A percentile compares a stretch with the other conserved stretches of the same genome.
These are phyloP conservation scores for Danio aesculapii DNA, from an alignment of 2,797 vertebrate species.

Conservation along the genomic window DNA sequence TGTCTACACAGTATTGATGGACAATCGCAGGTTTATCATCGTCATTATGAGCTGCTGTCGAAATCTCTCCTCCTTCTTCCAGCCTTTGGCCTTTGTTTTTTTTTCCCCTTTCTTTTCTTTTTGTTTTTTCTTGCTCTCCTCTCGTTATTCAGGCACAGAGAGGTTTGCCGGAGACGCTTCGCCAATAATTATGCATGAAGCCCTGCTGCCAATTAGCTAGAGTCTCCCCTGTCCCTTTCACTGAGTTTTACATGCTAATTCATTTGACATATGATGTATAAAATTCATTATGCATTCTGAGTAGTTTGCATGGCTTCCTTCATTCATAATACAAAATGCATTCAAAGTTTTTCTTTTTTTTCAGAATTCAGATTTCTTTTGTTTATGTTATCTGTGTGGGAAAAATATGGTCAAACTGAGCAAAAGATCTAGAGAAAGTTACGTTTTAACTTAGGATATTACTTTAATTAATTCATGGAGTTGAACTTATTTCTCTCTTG, in stretches of 20 bases:
- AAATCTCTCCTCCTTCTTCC: slow-evolving; percentile 71
- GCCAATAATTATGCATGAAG: slow-evolving; percentile 86
- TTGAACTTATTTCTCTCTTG: too few relatives aligned
- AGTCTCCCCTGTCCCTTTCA: slow-evolving; percentile 83
- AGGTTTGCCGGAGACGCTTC: slow-evolving; percentile 77
- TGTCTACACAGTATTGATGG: slow-evolving; percentile 68
- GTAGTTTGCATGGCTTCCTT: slow-evolving; percentile 83
- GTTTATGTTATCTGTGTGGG: slow-evolving; percentile 53
- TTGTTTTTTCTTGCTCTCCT: slow-evolving; percentile 47
- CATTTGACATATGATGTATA: slow-evolving; percentile 86
- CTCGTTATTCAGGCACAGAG: slow-evolving; percentile 77
- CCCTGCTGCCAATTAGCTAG: slow-evolving; percentile 85
- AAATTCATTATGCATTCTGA: slow-evolving; percentile 88
- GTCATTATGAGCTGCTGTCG: slow-evolving; percentile 79
- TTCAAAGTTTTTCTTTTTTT: slow-evolving; percentile 64
- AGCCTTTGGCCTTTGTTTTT: slow-evolving; percentile 76
- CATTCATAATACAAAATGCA: slow-evolving; percentile 78
- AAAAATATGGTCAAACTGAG: not conserved
- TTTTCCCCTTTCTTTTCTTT: not conserved
- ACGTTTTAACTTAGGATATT: not conserved
- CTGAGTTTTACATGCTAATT: slow-evolving; percentile 86
- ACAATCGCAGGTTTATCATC: slow-evolving; percentile 78
- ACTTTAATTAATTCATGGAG: too few relatives aligned
- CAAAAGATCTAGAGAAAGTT: slow-evolving; percentile 18
- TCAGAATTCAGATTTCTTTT: slow-evolving; percentile 55